Evolutionary conservation across 1,140 invertebrate species (phyloP).

Genomic region (Drosophila tsacasi): DNA sequence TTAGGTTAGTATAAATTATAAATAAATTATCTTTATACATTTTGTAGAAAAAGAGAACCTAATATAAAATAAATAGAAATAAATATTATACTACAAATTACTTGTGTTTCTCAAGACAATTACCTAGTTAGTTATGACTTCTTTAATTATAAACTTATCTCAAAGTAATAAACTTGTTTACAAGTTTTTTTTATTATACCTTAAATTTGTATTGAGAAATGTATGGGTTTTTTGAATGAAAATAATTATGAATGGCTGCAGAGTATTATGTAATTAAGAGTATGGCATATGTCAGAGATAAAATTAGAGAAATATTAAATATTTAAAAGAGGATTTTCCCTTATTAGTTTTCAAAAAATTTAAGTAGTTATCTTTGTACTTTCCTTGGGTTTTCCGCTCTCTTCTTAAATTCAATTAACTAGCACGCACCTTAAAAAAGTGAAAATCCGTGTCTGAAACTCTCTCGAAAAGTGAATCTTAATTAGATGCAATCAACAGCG

Average conservation of each 20-base stretch:
- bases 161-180: background rate
- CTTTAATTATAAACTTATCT: background rate
- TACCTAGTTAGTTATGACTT: background rate
- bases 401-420: constrained; percentile 39
- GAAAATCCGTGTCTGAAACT: constrained; percentile 57
- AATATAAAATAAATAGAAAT: background rate
- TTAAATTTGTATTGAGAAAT: background rate
- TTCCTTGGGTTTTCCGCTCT: constrained; percentile 1
- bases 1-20: background rate
- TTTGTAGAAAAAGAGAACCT: background rate
- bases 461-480: constrained; percentile 58
- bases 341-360: background rate
- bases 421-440: constrained; percentile 65
- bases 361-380: constrained; percentile 4
- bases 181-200: background rate
- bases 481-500: constrained; percentile 70
- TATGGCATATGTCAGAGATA: background rate
- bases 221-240: background rate
- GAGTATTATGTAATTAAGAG: background rate
- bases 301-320: background rate
- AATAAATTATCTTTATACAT: background rate
- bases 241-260: background rate
- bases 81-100: background rate
- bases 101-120: background rate
- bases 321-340: background rate